phyloP scores from a whole-genome alignment of 2,113 vertebrate species.

The Labeo catla region DNA sequence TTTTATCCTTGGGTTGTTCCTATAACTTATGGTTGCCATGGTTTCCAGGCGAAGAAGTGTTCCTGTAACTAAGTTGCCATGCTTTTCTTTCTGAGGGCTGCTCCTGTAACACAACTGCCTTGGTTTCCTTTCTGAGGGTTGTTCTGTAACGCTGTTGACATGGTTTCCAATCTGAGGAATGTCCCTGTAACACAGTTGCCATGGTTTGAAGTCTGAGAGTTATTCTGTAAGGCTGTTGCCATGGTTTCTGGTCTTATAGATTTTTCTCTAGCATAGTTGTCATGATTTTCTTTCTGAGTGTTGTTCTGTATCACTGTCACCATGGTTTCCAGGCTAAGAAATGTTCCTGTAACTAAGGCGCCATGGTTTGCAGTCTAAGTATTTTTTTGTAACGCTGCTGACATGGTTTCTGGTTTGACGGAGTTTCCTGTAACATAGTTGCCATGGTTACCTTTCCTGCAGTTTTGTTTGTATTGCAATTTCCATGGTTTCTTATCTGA shows the following conservation, averaged over 20 bases:
- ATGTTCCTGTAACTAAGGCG: not conserved
- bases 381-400: not conserved
- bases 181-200: not conserved
- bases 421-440: not conserved
- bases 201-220: not conserved
- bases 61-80: too few relatives aligned
- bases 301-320: not conserved
- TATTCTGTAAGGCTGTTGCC: not conserved
- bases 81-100: not conserved
- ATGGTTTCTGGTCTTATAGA: not conserved
- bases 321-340: not conserved
- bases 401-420: not conserved
- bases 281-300: not conserved
- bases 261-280: not conserved
- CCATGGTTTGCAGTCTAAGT: not conserved
- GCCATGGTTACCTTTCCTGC: not conserved
- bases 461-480: accelerated
- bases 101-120: too few relatives aligned
- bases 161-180: too few relatives aligned
- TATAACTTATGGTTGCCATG: not conserved
- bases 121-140: too few relatives aligned
- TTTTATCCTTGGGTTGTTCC: not conserved
- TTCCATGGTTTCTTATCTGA: not conserved
- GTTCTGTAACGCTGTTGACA: too few relatives aligned
- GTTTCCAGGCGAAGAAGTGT: not conserved